Evolutionary conservation across 2,888 invertebrate genomes (phyloP), one percentile per base, ranked within the genome.

Genomic region (Heliconius ethilla): DNA sequence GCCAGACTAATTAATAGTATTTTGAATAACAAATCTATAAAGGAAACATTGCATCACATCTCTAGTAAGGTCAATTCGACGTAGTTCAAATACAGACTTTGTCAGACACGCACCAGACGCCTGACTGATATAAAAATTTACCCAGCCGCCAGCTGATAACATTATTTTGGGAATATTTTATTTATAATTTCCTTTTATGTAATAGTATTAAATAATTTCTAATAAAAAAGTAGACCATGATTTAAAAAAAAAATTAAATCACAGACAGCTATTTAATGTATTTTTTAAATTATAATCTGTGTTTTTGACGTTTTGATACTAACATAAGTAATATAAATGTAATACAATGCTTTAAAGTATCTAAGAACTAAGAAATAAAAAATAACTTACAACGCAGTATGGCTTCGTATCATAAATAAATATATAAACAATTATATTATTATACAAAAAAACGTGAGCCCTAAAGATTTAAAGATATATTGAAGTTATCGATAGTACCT

Each of bases 51-150:
- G 62, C 63, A 65, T 63, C 65, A 74, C 27, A 27, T 40, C 27
- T 22, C 37, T 18, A 22, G 45, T 25, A 74, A 74, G 74, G 74
- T 74, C 45, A 65, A 65, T 40, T 65, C 45, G 18, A 74, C 45
- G 25, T 65, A 70, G 15, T 67, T 1, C 40, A 70, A 75, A 79
- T 76, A 70, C 78, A 82, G 81, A 83, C 82, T 83, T 83, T 82
- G 80, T 65, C 67, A 82, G 82, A 83, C 83, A 84, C 83, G 84
- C 80, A 62, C 55, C 73, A 81, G 81, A 81, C 83, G 82, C 67
- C 81, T 85, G 84, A 82, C 81, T 67, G 81, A 79, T 72, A 62
- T 67, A 72, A 75, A 75, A 72, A 45, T 25, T 66, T 29, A 70
- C 62, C 40, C 55, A 67, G 45, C 55, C 59, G 29, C 29, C 33